These are phyloP conservation scores for Garrulus glandarius DNA, from an alignment of 2,797 vertebrate species.

Conservation along the genomic window DNA sequence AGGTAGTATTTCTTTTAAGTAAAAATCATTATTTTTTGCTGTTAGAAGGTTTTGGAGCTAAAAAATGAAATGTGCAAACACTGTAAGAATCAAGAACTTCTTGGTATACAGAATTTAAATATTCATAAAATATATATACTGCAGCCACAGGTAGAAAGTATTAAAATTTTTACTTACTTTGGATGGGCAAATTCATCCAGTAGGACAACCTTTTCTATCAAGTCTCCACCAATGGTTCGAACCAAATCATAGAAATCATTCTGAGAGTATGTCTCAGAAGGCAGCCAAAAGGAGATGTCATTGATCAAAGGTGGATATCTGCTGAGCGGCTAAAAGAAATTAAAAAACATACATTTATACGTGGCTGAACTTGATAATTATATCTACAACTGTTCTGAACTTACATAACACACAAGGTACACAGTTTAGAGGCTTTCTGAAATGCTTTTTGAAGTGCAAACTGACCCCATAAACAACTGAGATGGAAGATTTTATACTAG, in stretches of 20 bases:
- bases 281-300: constrained; percentile 97
- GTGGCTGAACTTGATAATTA: neutral
- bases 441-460: neutral
- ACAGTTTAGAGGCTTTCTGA: neutral
- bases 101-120: neutral
- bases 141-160: neutral
- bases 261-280: constrained; percentile 78
- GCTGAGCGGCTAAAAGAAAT: constrained; percentile 82
- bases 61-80: neutral
- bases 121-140: neutral
- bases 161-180: constrained; percentile 79
- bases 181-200: constrained; percentile 89
- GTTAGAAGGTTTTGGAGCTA: neutral
- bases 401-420: neutral
- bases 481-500: neutral
- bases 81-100: neutral
- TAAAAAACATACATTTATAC: neutral
- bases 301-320: constrained; percentile 88
- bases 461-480: neutral
- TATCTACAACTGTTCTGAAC: neutral
- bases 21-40: neutral
- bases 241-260: constrained; percentile 96
- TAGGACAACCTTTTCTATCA: constrained; percentile 90
- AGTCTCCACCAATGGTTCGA: constrained; percentile 85
- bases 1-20: neutral